phyloP scores from a whole-genome alignment of 2,797 vertebrate genomes.

The Artibeus jamaicensis region DNA sequence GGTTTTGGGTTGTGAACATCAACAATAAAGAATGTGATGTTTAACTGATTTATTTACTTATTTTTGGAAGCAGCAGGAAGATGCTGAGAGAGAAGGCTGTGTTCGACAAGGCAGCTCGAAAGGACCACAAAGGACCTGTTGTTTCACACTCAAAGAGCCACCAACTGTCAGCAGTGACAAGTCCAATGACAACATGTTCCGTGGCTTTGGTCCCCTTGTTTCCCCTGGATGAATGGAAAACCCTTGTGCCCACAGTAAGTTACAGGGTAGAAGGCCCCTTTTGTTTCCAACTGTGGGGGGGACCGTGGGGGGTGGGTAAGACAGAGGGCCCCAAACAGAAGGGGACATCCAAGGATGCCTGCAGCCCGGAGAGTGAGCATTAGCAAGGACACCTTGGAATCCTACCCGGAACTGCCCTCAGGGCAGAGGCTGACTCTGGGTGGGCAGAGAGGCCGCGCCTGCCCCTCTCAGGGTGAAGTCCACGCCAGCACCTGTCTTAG shows the following conservation, averaged over 20 bases:
- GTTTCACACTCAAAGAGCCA: background rate
- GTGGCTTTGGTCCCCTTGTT: background rate
- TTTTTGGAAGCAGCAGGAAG: slow-evolving; percentile 26
- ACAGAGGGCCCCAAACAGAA: background rate
- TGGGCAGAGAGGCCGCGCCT: background rate
- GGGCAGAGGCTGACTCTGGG: background rate
- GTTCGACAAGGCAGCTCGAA: background rate
- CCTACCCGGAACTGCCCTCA: background rate
- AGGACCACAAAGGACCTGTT: slow-evolving; percentile 33
- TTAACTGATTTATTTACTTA: background rate
- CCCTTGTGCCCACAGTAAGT: background rate
- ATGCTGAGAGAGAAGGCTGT: background rate
- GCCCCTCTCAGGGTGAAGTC: fast-evolving
- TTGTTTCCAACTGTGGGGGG: background rate
- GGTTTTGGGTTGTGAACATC: background rate
- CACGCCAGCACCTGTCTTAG: background rate
- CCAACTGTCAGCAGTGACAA: background rate
- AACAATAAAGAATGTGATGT: background rate
- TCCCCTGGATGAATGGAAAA: background rate
- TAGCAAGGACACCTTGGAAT: background rate
- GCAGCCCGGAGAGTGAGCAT: background rate
- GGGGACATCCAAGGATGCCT: background rate
- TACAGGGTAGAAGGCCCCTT: background rate
- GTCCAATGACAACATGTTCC: slow-evolving; percentile 1
- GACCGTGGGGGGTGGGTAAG: background rate